Percentiles rank a stretch among this genome's conserved stretches.
Evolutionary conservation across 2,888 invertebrate species (phyloP).

Genomic region (Pseudolycoriella hygida): DNA sequence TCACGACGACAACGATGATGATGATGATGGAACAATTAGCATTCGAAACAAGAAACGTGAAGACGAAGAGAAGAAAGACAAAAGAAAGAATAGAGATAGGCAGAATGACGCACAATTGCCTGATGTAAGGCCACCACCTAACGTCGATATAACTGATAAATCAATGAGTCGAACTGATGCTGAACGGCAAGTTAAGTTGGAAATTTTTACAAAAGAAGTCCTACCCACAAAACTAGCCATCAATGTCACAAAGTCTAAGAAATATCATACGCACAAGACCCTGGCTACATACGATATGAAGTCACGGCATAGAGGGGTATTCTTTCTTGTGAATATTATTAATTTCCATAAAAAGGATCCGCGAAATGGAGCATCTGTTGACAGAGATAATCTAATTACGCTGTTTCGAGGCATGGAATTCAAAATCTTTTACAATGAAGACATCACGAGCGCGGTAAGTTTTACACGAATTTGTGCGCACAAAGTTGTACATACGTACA

Average conservation of each 20-base stretch:
- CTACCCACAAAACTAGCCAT: constrained; percentile 11
- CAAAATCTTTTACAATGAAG: constrained; percentile 18
- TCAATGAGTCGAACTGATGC: no score
- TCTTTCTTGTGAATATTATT: constrained; percentile 43
- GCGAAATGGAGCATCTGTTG: constrained; percentile 40
- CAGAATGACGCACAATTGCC: background rate
- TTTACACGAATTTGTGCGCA: background rate
- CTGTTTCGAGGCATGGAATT: constrained; percentile 45
- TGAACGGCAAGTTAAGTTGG: constrained; percentile 6
- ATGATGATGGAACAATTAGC: background rate
- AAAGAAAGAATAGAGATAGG: background rate
- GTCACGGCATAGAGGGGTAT: constrained; percentile 36
- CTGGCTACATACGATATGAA: constrained; percentile 27
- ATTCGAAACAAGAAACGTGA: background rate
- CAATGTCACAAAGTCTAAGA: constrained; percentile 16
- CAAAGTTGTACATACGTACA: no score
- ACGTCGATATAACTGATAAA: no score
- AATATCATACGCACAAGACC: constrained; percentile 15
- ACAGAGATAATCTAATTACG: constrained; percentile 36
- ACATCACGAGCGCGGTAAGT: constrained; percentile 13
- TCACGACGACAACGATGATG: background rate
- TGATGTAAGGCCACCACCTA: background rate
- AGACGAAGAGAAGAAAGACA: background rate
- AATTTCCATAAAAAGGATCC: constrained; percentile 30
- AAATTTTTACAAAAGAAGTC: constrained; percentile 13